Evolutionary conservation across 2,113 vertebrate species (phyloP), one percentile per base, ranked within the genome.

Genomic region (Hyla sarda): DNA sequence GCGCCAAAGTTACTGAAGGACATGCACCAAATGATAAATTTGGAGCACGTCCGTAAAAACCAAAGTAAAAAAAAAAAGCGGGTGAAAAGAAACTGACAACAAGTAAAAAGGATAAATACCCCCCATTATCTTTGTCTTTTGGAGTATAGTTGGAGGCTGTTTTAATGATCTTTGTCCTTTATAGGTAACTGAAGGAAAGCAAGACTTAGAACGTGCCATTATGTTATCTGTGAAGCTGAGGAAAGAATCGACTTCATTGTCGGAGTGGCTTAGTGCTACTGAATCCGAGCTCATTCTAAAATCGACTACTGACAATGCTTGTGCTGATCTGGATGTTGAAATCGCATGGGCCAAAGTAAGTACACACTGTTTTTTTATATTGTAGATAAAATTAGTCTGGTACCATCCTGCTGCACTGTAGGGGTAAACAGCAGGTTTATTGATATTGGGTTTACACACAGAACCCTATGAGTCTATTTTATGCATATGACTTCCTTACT

Each of bases 171-270:
- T 12, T 41, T 2, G 87, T 56, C 50, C 73, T 77, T 13, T 14
- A 1, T 85, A 99, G 98, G 98, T 99, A 80, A 99, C 98, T 0
- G 98, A 99, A 88, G 97, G 97, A 6, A 99, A 99, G 74, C 97
- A 99, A 90, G 96, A 98, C 73, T 92, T 99, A 0, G 98, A 99
- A 88, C 96, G 95, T 88, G 97, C 97, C 12, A 90, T 96, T 3
- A 94, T 96, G 62, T 90, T 99, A 79, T 94, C 98, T 62, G 93
- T 94, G 52, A 97, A 92, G 89, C 92, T 97, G 90, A 96, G 89
- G 87, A 97, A 96, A 87, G 97, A 99, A 60, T 93, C 93, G 19
- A 37, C 91, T 0, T 87, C 90, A 21, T 92, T 99, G 85, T 96
- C 95, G 21, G 96, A 97, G 54, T 99, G 98, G 97, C 94, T 99